phyloP scores from a whole-genome alignment of 2,797 vertebrate genomes.

The Mionectes olivaceus region DNA sequence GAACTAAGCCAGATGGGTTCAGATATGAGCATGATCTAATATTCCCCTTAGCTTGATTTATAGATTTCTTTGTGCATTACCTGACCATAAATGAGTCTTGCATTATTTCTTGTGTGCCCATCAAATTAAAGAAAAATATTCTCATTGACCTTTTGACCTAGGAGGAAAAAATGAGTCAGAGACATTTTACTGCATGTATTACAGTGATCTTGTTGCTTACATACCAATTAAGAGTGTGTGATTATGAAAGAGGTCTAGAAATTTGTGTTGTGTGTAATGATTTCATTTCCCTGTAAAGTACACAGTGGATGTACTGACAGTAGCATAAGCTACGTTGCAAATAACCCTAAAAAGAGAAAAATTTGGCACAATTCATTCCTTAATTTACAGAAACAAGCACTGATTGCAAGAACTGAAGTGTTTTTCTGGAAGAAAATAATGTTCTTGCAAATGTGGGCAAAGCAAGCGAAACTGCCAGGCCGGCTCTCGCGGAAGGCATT shows the following conservation, averaged over 20 bases:
- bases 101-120: slow-evolving; percentile 75
- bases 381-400: slow-evolving; percentile 72
- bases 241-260: slow-evolving; percentile 66
- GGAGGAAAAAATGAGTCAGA: slow-evolving; percentile 50
- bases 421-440: slow-evolving; percentile 55
- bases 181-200: slow-evolving; percentile 68
- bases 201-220: slow-evolving; percentile 59
- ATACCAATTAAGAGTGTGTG: slow-evolving; percentile 77
- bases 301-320: slow-evolving; percentile 49
- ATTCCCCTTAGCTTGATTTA: slow-evolving; percentile 80
- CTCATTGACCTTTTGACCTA: slow-evolving; percentile 82
- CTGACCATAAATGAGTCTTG: slow-evolving; percentile 77
- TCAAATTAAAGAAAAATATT: slow-evolving; percentile 84
- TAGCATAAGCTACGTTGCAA: slow-evolving; percentile 62
- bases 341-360: slow-evolving; percentile 53
- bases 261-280: slow-evolving; percentile 73
- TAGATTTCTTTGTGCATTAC: slow-evolving; percentile 82
- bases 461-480: slow-evolving; percentile 7
- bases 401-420: slow-evolving; percentile 45
- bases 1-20: slow-evolving; percentile 77
- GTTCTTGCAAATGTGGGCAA: slow-evolving; percentile 35
- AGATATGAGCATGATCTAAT: slow-evolving; percentile 78
- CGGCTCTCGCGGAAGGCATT: background rate
- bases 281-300: slow-evolving; percentile 76
- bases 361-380: slow-evolving; percentile 70